phyloP scores from a whole-genome alignment of 2,888 invertebrate species.

The Ormyrus pomaceus region DNA sequence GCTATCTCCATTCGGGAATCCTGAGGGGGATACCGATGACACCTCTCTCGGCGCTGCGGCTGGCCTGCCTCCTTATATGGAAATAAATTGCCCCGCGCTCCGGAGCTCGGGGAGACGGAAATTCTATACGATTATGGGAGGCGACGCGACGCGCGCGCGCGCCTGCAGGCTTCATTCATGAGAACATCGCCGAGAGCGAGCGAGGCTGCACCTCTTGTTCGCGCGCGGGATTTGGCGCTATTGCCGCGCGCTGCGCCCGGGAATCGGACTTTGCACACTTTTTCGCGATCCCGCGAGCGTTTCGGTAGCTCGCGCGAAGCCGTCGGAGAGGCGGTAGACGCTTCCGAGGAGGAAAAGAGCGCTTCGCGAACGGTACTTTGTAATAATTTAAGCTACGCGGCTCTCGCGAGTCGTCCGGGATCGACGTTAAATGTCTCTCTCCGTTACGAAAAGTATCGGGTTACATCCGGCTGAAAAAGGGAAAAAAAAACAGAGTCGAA shows the following conservation, averaged over 20 bases:
- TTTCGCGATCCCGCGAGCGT: too few species aligned
- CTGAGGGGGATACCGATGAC: slow-evolving; percentile 53
- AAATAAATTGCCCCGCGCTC: slow-evolving; percentile 46
- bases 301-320: not conserved
- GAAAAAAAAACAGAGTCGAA: slow-evolving; percentile 7
- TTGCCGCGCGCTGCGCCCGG: not conserved
- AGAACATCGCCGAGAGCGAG: slow-evolving; percentile 22
- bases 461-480: slow-evolving; percentile 40
- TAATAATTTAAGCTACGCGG: slow-evolving; percentile 37
- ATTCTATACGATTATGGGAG: slow-evolving; percentile 54
- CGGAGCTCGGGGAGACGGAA: slow-evolving; percentile 18
- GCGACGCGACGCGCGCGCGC: slow-evolving; percentile 4
- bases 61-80: slow-evolving; percentile 46
- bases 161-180: slow-evolving; percentile 43
- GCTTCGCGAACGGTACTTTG: not conserved
- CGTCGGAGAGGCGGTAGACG: too few species aligned
- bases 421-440: slow-evolving; percentile 52
- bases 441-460: slow-evolving; percentile 56
- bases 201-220: not conserved
- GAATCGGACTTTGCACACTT: not conserved
- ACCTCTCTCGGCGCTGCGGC: slow-evolving; percentile 22
- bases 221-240: not conserved
- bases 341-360: not conserved
- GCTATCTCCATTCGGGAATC: slow-evolving; percentile 73
- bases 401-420: not conserved